Percentiles rank a stretch among this genome's conserved stretches.
These are phyloP conservation scores for Anguilla japonica DNA, from an alignment of 2,113 vertebrate species.

Conservation along the genomic window DNA sequence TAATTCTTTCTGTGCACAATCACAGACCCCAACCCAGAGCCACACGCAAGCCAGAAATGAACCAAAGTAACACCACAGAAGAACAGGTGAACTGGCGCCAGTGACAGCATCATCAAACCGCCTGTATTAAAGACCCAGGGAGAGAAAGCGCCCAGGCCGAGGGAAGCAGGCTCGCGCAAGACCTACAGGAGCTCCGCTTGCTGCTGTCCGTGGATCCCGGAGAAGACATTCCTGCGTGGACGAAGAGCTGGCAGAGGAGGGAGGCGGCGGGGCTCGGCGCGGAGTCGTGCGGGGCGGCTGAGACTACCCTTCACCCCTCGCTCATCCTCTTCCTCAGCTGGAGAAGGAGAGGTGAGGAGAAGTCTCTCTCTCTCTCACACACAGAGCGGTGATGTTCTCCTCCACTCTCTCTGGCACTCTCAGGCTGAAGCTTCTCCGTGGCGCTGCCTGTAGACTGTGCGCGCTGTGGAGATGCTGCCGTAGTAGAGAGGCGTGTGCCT, in stretches of 20 bases:
- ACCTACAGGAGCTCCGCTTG: conserved; percentile 78
- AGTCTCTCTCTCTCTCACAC: conserved; percentile 22
- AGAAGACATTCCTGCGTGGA: conserved; percentile 75
- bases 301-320: conserved; percentile 52
- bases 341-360: conserved; percentile 49
- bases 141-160: neutral
- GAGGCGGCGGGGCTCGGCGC: conserved; percentile 48
- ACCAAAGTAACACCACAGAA: neutral
- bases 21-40: neutral
- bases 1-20: neutral
- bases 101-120: neutral
- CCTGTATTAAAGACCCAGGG: neutral
- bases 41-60: neutral
- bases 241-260: neutral
- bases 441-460: conserved; percentile 64
- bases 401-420: neutral
- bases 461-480: conserved; percentile 57
- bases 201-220: conserved; percentile 72
- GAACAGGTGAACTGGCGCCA: neutral
- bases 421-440: conserved; percentile 53
- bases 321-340: conserved; percentile 64
- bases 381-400: neutral
- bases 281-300: conserved; percentile 40
- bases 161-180: neutral
- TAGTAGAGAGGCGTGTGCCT: conserved; percentile 60